Evolutionary conservation across 2,113 vertebrate species (phyloP).

Genomic region (Dolichotis patagonum): DNA sequence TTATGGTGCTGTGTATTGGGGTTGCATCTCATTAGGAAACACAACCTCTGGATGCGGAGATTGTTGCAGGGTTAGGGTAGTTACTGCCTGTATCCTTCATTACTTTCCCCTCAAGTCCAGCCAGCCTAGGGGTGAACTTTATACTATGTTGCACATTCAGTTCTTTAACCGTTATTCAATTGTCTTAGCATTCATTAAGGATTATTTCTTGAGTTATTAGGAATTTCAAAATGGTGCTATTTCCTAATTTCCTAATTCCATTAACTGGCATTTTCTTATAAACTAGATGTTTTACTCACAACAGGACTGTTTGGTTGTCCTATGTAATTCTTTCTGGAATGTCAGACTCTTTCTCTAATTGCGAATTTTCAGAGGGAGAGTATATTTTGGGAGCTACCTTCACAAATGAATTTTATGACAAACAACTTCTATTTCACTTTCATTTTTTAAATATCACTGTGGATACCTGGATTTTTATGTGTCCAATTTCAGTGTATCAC

Average conservation of each 20-base stretch:
- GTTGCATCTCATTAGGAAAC: neutral
- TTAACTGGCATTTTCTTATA: constrained; percentile 7
- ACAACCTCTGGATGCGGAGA: neutral
- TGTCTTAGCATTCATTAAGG: neutral
- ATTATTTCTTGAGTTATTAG: neutral
- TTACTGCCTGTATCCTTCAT: neutral
- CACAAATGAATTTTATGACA: neutral
- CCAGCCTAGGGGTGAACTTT: neutral
- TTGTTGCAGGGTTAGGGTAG: neutral
- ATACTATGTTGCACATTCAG: neutral
- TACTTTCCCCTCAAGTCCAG: neutral
- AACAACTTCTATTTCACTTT: constrained; percentile 22
- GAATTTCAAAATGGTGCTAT: constrained; percentile 16
- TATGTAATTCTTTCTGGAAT: constrained; percentile 25
- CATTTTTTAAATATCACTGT: neutral
- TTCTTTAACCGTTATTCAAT: neutral
- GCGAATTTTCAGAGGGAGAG: neutral
- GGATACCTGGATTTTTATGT: neutral
- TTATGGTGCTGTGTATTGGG: neutral
- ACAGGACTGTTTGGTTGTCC: neutral
- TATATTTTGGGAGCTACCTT: neutral
- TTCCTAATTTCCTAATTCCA: constrained; percentile 42
- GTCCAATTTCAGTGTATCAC: neutral
- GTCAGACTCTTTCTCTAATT: neutral
- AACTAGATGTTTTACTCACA: neutral